Percentiles rank a stretch among this genome's conserved stretches.
phyloP scores from a whole-genome alignment of 2,888 invertebrate genomes.

The Anthrax anthrax region DNA sequence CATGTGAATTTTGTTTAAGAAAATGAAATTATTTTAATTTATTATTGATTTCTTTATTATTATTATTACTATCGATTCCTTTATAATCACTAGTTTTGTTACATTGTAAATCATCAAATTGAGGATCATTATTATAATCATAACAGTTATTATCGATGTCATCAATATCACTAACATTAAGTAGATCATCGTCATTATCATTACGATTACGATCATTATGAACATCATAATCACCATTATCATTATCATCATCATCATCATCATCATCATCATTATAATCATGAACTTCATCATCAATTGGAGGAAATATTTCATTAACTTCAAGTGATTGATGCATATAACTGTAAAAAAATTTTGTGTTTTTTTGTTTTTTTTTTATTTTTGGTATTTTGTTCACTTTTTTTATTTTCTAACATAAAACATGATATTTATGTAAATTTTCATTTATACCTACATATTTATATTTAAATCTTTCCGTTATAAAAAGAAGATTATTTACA shows the following conservation, averaged over 20 bases:
- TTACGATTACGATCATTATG: conserved; percentile 19
- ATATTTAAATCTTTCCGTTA: too few species aligned
- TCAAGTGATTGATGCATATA: conserved; percentile 84
- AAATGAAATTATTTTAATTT: too few species aligned
- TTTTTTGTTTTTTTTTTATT: too few species aligned
- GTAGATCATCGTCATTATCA: conserved; percentile 18
- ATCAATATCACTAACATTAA: not conserved
- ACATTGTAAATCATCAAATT: too few species aligned
- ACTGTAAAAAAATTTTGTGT: conserved; percentile 45
- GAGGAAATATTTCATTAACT: conserved; percentile 86
- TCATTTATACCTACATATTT: too few species aligned
- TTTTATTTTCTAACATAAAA: not conserved
- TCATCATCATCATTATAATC: conserved; percentile 23
- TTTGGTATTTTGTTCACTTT: not conserved
- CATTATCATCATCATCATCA: conserved; percentile 23
- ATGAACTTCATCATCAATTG: conserved; percentile 35
- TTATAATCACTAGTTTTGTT: too few species aligned
- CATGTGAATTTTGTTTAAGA: too few species aligned
- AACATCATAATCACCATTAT: conserved; percentile 19
- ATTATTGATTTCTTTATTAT: too few species aligned
- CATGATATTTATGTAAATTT: too few species aligned
- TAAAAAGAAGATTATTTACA: too few species aligned
- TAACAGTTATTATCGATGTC: conserved; percentile 7
- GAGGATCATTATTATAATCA: too few species aligned
- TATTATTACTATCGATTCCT: too few species aligned